Percentiles rank a stretch among this genome's conserved stretches.
These are phyloP conservation scores for Ophthalmolycus amberensis DNA, from an alignment of 2,113 vertebrate genomes.

Conservation along the genomic window DNA sequence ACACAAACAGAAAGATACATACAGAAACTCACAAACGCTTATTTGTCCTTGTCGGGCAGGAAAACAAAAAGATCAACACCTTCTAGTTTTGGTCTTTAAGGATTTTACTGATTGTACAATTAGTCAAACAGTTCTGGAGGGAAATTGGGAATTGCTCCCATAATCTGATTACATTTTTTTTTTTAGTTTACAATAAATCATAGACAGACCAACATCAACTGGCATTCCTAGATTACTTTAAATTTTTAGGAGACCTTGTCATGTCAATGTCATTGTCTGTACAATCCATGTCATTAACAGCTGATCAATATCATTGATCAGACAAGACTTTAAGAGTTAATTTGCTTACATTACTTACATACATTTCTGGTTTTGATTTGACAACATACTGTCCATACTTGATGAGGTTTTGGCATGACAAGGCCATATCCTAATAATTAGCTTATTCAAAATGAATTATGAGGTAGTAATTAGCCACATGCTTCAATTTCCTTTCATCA, in stretches of 20 bases:
- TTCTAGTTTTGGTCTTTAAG: not conserved
- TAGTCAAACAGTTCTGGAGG: not conserved
- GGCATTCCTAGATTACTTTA: constrained; percentile 18
- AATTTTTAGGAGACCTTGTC: constrained; percentile 76
- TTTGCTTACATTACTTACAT: constrained; percentile 32
- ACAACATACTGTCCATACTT: constrained; percentile 57
- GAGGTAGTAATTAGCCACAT: constrained; percentile 50
- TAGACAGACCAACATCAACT: constrained; percentile 11
- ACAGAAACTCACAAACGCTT: not conserved
- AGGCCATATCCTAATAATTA: constrained; percentile 65
- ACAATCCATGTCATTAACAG: constrained; percentile 62
- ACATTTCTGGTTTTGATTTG: constrained; percentile 58
- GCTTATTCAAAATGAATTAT: constrained; percentile 60
- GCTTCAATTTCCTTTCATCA: constrained; percentile 57
- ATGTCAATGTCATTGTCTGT: constrained; percentile 56
- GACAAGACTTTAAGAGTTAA: constrained; percentile 48
- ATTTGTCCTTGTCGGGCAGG: not conserved
- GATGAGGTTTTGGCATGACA: constrained; percentile 70
- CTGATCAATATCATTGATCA: constrained; percentile 68
- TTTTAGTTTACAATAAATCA: constrained; percentile 20
- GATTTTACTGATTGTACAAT: constrained; percentile 29
- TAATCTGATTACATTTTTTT: constrained; percentile 2
- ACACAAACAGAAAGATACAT: constrained; percentile 3
- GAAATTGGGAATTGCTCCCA: not conserved
- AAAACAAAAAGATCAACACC: not conserved